Evolutionary conservation across 2,113 vertebrate species (phyloP).

Genomic region (Tyrannus savana): DNA sequence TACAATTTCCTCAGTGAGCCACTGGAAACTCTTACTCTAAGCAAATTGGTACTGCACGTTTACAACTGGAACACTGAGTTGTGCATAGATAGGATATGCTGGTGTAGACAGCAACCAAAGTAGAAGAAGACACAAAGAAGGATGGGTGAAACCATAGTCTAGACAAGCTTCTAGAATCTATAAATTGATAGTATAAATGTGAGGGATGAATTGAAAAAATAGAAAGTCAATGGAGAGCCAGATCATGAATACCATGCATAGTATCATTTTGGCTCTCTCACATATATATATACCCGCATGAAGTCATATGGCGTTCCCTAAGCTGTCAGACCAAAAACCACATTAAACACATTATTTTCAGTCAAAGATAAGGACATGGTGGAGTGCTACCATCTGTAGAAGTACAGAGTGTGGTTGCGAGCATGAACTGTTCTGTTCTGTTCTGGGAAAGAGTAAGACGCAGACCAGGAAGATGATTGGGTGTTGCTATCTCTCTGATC

Average conservation of each 20-base stretch:
- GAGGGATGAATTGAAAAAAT: neutral
- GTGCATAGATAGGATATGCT: neutral
- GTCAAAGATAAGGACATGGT: neutral
- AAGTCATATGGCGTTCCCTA: neutral
- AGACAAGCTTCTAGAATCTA: neutral
- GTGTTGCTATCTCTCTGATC: neutral
- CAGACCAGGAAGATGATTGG: neutral
- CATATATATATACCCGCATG: neutral
- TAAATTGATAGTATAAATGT: neutral
- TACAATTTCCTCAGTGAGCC: neutral
- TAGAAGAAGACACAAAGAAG: neutral
- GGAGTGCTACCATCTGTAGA: neutral
- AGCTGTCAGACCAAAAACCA: neutral
- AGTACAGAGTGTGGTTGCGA: neutral
- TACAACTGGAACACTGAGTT: neutral
- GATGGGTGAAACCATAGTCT: neutral
- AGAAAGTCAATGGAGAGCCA: neutral
- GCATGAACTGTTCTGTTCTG: neutral
- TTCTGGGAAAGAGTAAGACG: neutral
- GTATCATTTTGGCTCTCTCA: neutral
- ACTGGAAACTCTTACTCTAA: neutral
- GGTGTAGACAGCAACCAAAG: neutral
- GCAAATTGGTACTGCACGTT: neutral
- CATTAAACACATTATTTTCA: neutral
- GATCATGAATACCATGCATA: neutral